phyloP scores from a whole-genome alignment of 2,888 invertebrate species.

The Dromius quadrimaculatus region DNA sequence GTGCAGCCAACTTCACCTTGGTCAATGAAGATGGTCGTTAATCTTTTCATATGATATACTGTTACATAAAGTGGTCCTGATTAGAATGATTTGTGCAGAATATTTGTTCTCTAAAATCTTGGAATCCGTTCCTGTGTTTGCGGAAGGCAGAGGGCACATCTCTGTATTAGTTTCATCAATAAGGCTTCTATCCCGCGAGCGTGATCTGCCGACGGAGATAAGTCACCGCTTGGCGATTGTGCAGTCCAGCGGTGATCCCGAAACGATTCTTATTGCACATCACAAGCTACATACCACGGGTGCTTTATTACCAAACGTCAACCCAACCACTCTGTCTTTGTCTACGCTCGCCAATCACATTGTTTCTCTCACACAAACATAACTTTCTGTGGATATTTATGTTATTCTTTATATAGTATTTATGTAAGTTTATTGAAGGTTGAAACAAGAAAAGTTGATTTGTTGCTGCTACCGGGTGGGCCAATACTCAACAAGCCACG shows the following conservation, averaged over 20 bases:
- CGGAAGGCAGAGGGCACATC: constrained; percentile 17
- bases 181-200: constrained; percentile 33
- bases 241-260: constrained; percentile 42
- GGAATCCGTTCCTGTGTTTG: background rate
- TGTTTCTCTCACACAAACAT: constrained; percentile 24
- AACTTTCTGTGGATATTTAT: constrained; percentile 40
- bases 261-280: constrained; percentile 50
- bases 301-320: constrained; percentile 25
- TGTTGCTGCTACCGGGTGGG: constrained; percentile 22
- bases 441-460: background rate
- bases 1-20: too few relatives aligned
- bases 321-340: constrained; percentile 3
- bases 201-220: constrained; percentile 45
- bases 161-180: constrained; percentile 44
- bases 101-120: background rate
- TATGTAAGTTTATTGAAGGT: constrained; percentile 36
- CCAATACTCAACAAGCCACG: background rate
- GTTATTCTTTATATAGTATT: constrained; percentile 45
- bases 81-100: too few relatives aligned
- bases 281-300: constrained; percentile 22
- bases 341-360: constrained; percentile 15
- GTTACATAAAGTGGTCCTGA: too few relatives aligned
- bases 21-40: too few relatives aligned
- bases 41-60: too few relatives aligned
- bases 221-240: constrained; percentile 45